phyloP scores from a whole-genome alignment of 2,888 invertebrate species.

The Ditylenchus weischeri region DNA sequence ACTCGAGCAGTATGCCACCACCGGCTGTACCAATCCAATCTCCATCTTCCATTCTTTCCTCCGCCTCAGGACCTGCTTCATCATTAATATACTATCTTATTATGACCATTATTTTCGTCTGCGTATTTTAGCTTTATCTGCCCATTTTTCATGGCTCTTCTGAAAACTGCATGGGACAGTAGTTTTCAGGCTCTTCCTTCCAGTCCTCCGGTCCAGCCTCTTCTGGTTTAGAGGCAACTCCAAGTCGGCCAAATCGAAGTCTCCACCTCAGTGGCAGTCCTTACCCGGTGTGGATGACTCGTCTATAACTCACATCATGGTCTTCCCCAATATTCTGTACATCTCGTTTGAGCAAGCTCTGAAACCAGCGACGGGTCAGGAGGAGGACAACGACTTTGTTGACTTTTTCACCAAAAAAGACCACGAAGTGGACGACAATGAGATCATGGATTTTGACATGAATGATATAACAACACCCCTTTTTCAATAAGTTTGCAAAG shows the following conservation, averaged over 20 bases:
- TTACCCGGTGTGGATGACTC: constrained; percentile 23
- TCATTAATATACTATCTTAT: too few species aligned
- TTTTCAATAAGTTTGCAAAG: too few species aligned
- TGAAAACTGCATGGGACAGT: constrained; percentile 57
- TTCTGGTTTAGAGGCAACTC: not conserved
- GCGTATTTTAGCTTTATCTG: constrained; percentile 44
- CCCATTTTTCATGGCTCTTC: constrained; percentile 48
- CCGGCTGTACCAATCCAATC: constrained; percentile 29
- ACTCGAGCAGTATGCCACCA: constrained; percentile 33
- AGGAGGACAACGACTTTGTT: not conserved
- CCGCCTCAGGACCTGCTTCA: constrained; percentile 19
- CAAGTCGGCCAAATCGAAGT: constrained; percentile 2
- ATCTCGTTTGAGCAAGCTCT: constrained; percentile 80
- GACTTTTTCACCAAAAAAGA: not conserved
- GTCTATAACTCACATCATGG: constrained; percentile 69
- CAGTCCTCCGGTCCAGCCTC: not conserved
- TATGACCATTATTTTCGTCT: too few species aligned
- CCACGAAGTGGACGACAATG: not conserved
- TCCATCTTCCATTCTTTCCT: constrained; percentile 14
- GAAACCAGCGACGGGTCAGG: not conserved
- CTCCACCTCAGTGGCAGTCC: constrained; percentile 10
- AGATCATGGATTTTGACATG: not conserved
- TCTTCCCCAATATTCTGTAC: constrained; percentile 93
- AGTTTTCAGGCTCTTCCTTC: not conserved
- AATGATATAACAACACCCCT: too few species aligned